Conservation (phyloP, 2,888 invertebrate species). For the Leptothorax acervorum region DNA sequence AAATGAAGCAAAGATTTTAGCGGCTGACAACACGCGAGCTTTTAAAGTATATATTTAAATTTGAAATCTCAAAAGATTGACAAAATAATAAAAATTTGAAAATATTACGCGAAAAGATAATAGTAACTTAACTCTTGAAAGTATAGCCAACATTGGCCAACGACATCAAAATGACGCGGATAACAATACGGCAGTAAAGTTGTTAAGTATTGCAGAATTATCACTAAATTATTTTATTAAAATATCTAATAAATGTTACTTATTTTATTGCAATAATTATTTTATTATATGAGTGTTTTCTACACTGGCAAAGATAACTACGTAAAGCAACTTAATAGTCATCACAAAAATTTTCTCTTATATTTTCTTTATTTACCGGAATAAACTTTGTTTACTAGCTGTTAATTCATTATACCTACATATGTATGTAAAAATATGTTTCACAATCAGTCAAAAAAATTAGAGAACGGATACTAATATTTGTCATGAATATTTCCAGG, state of each 20-base stretch:
- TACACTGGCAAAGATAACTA: background rate
- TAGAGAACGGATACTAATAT: background rate
- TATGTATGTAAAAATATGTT: background rate
- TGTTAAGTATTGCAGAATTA: background rate
- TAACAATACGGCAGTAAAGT: background rate
- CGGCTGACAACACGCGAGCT: background rate
- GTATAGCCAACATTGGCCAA: background rate
- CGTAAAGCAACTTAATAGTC: background rate
- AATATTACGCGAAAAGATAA: background rate
- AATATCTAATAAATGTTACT: background rate
- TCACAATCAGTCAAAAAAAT: background rate
- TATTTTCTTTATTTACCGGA: background rate
- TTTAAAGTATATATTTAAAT: background rate
- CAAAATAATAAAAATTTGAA: background rate
- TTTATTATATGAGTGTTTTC: background rate
- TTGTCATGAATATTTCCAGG: background rate
- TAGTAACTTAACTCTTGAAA: background rate
- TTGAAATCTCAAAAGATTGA: background rate
- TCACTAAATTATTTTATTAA: background rate
- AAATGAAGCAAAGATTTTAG: conserved; percentile 60
- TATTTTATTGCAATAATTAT: background rate
- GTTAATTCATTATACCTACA: background rate
- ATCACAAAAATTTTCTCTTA: background rate
- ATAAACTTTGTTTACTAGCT: background rate
- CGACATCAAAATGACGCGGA: background rate